A percentile compares a stretch with the other conserved stretches of the same genome.
Conservation (phyloP, 2,888 invertebrate species). For the Chrysotoxum bicinctum region DNA sequence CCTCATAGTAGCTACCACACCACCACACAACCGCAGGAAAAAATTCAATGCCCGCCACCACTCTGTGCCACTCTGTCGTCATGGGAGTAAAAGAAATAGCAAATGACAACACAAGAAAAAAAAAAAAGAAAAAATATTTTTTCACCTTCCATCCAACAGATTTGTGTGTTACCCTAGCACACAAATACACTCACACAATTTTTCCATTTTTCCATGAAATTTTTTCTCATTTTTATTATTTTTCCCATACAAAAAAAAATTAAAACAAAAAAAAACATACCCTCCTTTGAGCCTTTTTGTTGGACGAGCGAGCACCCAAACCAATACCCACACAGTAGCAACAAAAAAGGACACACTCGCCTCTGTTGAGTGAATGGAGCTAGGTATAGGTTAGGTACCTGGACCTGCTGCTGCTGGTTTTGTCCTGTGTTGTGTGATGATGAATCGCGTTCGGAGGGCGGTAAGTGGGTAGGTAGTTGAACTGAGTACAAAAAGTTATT, state of each 20-base stretch:
- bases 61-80: neutral
- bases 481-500: constrained; percentile 2
- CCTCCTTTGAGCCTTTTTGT: constrained; percentile 35
- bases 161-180: constrained; percentile 53
- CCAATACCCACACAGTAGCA: constrained; percentile 36
- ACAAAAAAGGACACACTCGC: constrained; percentile 50
- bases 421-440: constrained; percentile 10
- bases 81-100: constrained; percentile 56
- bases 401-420: constrained; percentile 20
- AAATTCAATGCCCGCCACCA: constrained; percentile 77
- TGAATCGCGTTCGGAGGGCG: constrained; percentile 37
- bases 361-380: constrained; percentile 34
- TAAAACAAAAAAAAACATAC: constrained; percentile 33
- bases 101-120: constrained; percentile 15
- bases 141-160: constrained; percentile 54
- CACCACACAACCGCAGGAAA: constrained; percentile 80
- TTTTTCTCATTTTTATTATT: constrained; percentile 20
- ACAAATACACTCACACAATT: constrained; percentile 64
- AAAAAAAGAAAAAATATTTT: constrained; percentile 1
- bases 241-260: constrained; percentile 25
- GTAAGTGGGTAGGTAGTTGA: neutral
- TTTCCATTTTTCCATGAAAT: constrained; percentile 59
- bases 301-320: constrained; percentile 36
- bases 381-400: too few species aligned
- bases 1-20: constrained; percentile 59